Evolutionary conservation across 2,888 invertebrate genomes (phyloP), one percentile per base, ranked within the genome.

Genomic region (Drosophila antonietae): DNA sequence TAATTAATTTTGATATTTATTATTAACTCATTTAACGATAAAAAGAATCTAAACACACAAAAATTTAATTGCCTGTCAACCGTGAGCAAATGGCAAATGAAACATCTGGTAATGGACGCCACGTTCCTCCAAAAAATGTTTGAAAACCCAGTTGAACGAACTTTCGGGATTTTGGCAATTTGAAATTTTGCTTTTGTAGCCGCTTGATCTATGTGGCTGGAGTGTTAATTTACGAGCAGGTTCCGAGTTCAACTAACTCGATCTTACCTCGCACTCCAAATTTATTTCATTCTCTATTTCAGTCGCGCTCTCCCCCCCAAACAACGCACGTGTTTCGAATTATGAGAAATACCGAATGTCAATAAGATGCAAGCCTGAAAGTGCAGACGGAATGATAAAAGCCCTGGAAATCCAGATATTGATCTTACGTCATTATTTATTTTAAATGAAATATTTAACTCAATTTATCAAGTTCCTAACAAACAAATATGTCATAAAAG

Each of bases 131-230:
- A 23, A 57, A 53, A 43, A 39, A 51, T 53, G 47, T 53, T 63
- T 33, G 43, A 39, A 67, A 52, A 37, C 41, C 6, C 43, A 60
- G 75, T 77, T 75, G 60, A 70, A 67, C 23, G 76, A 77, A 66
- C 76, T 56, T 33, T 31, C 8, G 23, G 31, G 60, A 52, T 31
- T 60, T 33, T 23, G 15, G 7, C 31, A 44, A 46, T 66, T n/a
- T 37, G 47, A 49, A 49, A 46, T 60, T 56, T 60, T 56, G 55
- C 39, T 43, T 39, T 41, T 57, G 43, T 23, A 14, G 37, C 23
- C 18, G 23, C n/a, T 67, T 75, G 79, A 75, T 77, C 75, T 77
- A 70, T 70, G 69, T 57, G 61, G 23, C n/a, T 41, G 23, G 44
- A 28, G 52, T 61, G 62, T 39, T 57, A 77, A 77, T 70, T 79